phyloP scores from a whole-genome alignment of 2,797 vertebrate species.

The Falco peregrinus region DNA sequence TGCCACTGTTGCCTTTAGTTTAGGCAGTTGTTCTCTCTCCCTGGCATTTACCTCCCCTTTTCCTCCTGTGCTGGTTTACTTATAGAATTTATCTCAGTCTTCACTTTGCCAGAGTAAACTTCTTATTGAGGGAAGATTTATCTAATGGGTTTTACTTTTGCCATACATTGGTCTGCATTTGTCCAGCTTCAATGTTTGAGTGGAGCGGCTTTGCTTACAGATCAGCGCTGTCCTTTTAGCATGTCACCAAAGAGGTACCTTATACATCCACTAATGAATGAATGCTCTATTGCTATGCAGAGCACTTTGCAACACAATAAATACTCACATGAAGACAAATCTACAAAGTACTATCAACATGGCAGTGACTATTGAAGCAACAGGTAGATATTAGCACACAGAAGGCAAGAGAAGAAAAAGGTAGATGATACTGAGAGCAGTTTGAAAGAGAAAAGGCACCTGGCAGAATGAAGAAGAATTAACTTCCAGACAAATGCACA shows the following conservation, averaged over 20 bases:
- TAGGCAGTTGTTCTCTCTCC: not conserved
- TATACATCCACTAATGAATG: not conserved
- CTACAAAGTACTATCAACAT: not conserved
- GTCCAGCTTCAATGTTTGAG: not conserved
- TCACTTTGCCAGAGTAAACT: not conserved
- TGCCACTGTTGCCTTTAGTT: not conserved
- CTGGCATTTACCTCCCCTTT: not conserved
- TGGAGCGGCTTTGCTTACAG: slow-evolving; percentile 2
- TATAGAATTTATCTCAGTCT: not conserved
- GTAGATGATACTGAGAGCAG: not conserved
- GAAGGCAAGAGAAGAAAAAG: not conserved
- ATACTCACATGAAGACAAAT: not conserved
- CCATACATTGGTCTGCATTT: not conserved
- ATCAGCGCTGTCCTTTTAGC: not conserved
- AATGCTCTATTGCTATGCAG: not conserved
- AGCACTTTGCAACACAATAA: slow-evolving; percentile 15
- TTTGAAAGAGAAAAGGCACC: not conserved
- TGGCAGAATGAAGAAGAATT: slow-evolving; percentile 31
- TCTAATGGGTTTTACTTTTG: not conserved
- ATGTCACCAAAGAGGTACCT: not conserved
- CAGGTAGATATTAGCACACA: not conserved
- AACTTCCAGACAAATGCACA: slow-evolving; percentile 11
- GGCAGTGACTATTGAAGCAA: not conserved
- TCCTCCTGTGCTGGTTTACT: not conserved
- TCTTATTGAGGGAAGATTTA: not conserved